A percentile compares a stretch with the other conserved stretches of the same genome.
Evolutionary conservation across 2,888 invertebrate genomes (phyloP).

Genomic region (Alentia gelatinosa): DNA sequence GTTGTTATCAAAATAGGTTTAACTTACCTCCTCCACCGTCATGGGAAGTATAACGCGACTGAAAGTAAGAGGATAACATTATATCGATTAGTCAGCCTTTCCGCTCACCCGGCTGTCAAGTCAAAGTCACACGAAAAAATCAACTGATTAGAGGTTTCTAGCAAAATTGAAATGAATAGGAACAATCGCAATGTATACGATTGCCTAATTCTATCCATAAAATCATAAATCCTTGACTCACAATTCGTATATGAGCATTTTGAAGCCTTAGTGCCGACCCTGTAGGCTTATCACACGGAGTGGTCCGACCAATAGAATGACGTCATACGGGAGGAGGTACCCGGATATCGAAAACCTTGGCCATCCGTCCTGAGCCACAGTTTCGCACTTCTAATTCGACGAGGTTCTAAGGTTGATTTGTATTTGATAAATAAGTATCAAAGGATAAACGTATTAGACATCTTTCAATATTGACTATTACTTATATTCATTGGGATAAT

Average conservation of each 20-base stretch:
- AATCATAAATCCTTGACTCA: neutral
- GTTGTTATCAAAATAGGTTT: neutral
- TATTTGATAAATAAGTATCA: too few relatives aligned
- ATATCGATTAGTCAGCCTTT: constrained; percentile 46
- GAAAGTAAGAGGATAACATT: constrained; percentile 82
- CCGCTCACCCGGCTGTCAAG: constrained; percentile 20
- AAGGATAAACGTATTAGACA: too few relatives aligned
- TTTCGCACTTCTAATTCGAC: neutral
- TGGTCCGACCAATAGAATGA: constrained; percentile 48
- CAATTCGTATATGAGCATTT: constrained; percentile 18
- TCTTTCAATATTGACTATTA: too few relatives aligned
- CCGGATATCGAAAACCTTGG: constrained; percentile 28
- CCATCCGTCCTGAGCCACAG: neutral
- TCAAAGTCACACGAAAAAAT: neutral
- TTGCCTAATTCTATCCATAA: neutral
- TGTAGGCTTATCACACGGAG: neutral
- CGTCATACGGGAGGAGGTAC: constrained; percentile 51
- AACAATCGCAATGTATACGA: neutral
- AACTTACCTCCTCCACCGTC: constrained; percentile 96
- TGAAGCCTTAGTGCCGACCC: neutral
- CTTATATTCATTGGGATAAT: too few relatives aligned
- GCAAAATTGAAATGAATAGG: neutral
- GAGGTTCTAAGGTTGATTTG: too few relatives aligned
- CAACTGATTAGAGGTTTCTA: neutral
- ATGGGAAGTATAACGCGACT: constrained; percentile 97